These are phyloP conservation scores for Acanthornis magna DNA, from an alignment of 2,797 vertebrate genomes.

Conservation along the genomic window DNA sequence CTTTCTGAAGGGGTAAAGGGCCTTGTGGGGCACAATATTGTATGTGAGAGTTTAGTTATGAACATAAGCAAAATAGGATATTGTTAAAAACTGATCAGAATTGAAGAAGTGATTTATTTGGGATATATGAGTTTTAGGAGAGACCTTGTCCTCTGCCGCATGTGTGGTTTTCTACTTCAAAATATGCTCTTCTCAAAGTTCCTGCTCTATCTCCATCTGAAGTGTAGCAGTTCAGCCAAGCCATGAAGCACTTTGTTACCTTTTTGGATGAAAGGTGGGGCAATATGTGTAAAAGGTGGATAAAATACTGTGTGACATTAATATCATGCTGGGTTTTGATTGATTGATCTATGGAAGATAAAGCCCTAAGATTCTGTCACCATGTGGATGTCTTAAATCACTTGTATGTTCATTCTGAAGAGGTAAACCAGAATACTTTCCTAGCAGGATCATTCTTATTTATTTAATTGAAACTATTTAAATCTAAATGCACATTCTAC, in stretches of 20 bases:
- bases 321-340: neutral
- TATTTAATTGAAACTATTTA: neutral
- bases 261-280: neutral
- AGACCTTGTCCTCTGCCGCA: neutral
- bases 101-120: neutral
- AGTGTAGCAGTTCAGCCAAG: neutral
- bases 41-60: neutral
- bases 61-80: neutral
- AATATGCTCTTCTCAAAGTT: neutral
- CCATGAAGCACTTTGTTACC: neutral
- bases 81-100: neutral
- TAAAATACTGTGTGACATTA: neutral
- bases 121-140: neutral
- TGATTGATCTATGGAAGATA: neutral
- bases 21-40: neutral
- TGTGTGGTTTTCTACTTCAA: neutral
- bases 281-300: neutral
- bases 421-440: neutral
- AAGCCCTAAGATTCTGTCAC: neutral
- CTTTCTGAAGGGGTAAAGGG: neutral
- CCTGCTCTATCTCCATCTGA: neutral
- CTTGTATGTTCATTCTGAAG: neutral
- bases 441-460: neutral
- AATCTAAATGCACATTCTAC: neutral
- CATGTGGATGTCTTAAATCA: neutral